These are phyloP conservation scores for Cylloceria caligata DNA, from an alignment of 2,888 invertebrate genomes.

Conservation along the genomic window DNA sequence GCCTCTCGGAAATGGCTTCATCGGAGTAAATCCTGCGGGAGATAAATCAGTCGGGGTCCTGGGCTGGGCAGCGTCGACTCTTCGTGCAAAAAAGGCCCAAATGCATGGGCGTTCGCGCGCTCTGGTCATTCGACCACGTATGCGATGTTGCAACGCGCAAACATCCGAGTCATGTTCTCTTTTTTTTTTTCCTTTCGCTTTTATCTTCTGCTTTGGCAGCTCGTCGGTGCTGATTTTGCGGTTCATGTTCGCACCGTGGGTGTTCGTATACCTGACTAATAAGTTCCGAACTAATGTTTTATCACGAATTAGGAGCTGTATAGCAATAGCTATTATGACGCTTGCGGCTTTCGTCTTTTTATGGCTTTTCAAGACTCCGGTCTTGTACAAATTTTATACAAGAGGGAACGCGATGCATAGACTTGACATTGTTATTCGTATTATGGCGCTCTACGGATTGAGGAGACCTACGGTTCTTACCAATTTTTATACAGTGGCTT, in stretches of 20 bases:
- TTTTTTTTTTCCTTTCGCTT: constrained; percentile 31
- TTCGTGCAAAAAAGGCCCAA: constrained; percentile 22
- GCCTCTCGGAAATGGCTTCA: constrained; percentile 69
- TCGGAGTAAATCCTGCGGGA: constrained; percentile 65
- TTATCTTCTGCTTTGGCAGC: constrained; percentile 30
- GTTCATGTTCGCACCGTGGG: constrained; percentile 77
- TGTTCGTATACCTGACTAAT: constrained; percentile 70
- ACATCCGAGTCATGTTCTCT: constrained; percentile 20
- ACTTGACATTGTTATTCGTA: background rate
- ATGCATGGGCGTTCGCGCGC: background rate
- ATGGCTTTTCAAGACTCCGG: background rate
- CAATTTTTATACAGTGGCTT: background rate
- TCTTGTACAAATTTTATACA: background rate
- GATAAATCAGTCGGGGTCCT: constrained; percentile 67
- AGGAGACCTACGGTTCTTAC: background rate
- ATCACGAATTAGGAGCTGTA: constrained; percentile 79
- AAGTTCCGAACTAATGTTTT: constrained; percentile 78
- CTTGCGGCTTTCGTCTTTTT: background rate
- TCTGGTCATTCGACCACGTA: constrained; percentile 21
- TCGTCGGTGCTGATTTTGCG: constrained; percentile 67
- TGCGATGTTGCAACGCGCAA: constrained; percentile 36
- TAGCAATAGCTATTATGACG: constrained; percentile 38
- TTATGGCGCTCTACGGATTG: background rate
- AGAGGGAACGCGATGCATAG: background rate
- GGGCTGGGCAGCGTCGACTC: constrained; percentile 36